Base-by-base conservation (phyloP, 2,113 vertebrate species). In the Pangasianodon hypophthalmus region DNA sequence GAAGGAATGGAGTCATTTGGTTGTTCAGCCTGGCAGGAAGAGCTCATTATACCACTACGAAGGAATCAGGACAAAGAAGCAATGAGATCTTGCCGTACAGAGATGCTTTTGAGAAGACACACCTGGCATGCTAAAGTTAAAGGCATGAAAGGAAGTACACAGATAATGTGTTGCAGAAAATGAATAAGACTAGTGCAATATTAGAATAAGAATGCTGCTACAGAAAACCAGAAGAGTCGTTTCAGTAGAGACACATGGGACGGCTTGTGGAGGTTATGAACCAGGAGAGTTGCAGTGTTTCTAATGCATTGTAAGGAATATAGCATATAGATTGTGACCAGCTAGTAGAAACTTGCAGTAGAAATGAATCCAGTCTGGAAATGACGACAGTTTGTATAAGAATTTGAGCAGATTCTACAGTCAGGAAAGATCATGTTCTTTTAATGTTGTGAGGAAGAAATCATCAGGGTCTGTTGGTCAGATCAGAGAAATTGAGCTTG, bases 101-200 rank as follows among this genome's bases (percentile, higher is more conserved):
- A 32, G 80, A 83, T n/a, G 50, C 80, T 83, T 56, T 56, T 83
- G 50, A 83, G 80, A 82, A 21, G 6, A 54, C 80, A 83, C 80
- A 19, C 52, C 52, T 56, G 32, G 16, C 8, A 37, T 10, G 29
- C 16, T 56, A 48, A 81, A 52, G 13, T 52, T 21, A 50, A 50
- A 50, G 75, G 6, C 46, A 83, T 32, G n/a, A 83, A 83, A 24
- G n/a, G 2, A 21, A 37, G n/a, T 56, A 54, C 44, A 83, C 0
- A 37, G 8, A 80, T 13, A 52, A 80, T 50, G 44, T 80, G 73
- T 46, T 46, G 64, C 29, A 73, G 18, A 73, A 80, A 8, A n/a
- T 81, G 24, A 81, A 52, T 29, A 52, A 81, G 26, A 52, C 46
- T 7, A 32, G 0, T 37, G 52, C 2, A 56, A 83, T 37, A 56